These are phyloP conservation scores for Enhydra lutris DNA, from an alignment of 2,113 vertebrate species.

Conservation along the genomic window DNA sequence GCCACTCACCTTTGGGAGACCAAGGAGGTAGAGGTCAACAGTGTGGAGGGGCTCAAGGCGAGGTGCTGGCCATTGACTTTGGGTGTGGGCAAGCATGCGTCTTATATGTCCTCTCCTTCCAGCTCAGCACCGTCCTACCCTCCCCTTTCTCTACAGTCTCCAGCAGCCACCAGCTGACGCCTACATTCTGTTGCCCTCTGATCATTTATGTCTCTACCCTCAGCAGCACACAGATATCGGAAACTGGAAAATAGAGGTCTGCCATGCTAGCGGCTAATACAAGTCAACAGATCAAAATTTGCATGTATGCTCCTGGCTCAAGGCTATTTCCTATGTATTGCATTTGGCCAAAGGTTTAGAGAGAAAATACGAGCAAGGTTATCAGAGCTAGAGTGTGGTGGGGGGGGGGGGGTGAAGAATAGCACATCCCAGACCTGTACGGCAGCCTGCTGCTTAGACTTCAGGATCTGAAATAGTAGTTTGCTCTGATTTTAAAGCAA, in stretches of 20 bases:
- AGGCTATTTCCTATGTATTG: background rate
- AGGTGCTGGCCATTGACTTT: rapidly evolving
- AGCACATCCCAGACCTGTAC: background rate
- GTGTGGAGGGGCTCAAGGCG: too few species aligned
- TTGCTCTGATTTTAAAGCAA: background rate
- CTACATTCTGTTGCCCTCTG: rapidly evolving
- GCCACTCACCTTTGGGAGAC: too few species aligned
- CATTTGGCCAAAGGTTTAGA: background rate
- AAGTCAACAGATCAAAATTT: rapidly evolving
- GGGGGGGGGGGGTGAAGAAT: rapidly evolving
- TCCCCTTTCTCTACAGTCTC: background rate
- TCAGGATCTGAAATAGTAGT: background rate
- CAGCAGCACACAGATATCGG: rapidly evolving
- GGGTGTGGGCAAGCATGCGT: rapidly evolving
- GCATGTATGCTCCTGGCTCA: background rate
- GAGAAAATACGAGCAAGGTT: background rate
- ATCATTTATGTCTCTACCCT: background rate
- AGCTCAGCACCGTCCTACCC: rapidly evolving
- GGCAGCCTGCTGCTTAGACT: background rate
- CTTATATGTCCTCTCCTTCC: background rate
- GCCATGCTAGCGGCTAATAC: background rate
- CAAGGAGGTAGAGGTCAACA: rapidly evolving
- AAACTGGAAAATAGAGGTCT: background rate
- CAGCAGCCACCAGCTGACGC: background rate
- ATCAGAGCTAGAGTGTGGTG: background rate